A percentile compares a stretch with the other conserved stretches of the same genome.
phyloP scores from a whole-genome alignment of 2,797 vertebrate species.

The Rhodeus uyekii region DNA sequence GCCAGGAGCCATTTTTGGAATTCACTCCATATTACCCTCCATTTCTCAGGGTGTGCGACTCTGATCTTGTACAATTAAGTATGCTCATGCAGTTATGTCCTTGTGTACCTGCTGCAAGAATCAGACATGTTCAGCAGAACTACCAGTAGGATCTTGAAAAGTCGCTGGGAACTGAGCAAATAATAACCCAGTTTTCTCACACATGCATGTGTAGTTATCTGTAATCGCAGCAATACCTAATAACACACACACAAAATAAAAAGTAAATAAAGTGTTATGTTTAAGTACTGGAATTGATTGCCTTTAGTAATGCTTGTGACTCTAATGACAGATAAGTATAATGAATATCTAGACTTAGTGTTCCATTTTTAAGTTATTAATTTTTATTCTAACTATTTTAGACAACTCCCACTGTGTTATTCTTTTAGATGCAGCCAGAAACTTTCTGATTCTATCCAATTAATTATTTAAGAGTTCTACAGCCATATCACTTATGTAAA shows the following conservation, averaged over 20 bases:
- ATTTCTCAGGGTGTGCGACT: slow-evolving; percentile 30
- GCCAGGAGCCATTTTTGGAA: slow-evolving; percentile 26
- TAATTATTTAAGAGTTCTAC: neutral
- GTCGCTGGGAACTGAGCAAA: neutral
- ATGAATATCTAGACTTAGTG: neutral
- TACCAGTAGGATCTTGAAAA: neutral
- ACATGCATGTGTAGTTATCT: neutral
- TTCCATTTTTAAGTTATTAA: neutral
- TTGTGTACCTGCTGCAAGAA: slow-evolving; percentile 16
- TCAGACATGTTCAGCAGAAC: slow-evolving; percentile 6
- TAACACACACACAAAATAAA: no score
- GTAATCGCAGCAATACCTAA: no score
- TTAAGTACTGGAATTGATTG: neutral
- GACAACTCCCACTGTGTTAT: neutral
- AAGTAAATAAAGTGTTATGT: no score
- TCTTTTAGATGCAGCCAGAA: neutral
- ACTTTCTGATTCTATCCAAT: neutral
- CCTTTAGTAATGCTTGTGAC: neutral
- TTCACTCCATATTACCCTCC: slow-evolving; percentile 38
- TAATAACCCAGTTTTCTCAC: neutral
- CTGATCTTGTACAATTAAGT: slow-evolving; percentile 34
- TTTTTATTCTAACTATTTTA: neutral
- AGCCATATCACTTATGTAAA: neutral
- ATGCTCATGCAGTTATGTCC: neutral
- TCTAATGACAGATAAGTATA: neutral